Evolutionary conservation across 2,797 vertebrate genomes (phyloP).

Genomic region (Eulemur rubriventer): DNA sequence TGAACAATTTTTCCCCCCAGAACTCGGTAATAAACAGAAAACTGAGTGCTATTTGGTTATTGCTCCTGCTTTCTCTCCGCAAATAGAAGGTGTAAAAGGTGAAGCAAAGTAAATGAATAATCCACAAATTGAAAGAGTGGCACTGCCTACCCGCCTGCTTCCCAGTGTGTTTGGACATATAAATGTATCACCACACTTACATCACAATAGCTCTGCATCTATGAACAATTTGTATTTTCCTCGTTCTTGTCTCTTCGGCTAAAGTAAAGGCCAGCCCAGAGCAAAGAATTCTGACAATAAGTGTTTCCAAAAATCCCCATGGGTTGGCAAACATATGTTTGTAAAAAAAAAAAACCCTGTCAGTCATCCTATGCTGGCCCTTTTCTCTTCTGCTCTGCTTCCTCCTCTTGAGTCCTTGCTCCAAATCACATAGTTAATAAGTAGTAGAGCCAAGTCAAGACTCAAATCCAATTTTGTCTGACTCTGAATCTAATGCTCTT

Average conservation of each 20-base stretch:
- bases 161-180: not conserved
- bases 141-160: not conserved
- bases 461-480: not conserved
- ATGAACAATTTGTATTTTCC: not conserved
- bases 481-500: not conserved
- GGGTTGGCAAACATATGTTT: not conserved
- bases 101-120: conserved; percentile 41
- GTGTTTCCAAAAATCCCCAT: not conserved
- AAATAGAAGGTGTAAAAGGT: conserved; percentile 15
- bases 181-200: not conserved
- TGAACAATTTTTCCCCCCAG: not conserved
- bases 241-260: not conserved
- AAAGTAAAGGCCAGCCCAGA: not conserved
- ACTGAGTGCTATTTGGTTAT: not conserved
- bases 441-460: not conserved
- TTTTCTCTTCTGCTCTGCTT: not conserved
- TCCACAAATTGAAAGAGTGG: not conserved
- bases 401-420: not conserved
- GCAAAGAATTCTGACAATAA: not conserved
- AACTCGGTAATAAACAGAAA: conserved; percentile 42
- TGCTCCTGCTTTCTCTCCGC: not conserved
- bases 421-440: not conserved
- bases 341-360: not conserved
- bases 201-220: not conserved
- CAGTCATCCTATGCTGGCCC: not conserved